phyloP scores from a whole-genome alignment of 1,140 invertebrate genomes.

The Drosophila obscura region DNA sequence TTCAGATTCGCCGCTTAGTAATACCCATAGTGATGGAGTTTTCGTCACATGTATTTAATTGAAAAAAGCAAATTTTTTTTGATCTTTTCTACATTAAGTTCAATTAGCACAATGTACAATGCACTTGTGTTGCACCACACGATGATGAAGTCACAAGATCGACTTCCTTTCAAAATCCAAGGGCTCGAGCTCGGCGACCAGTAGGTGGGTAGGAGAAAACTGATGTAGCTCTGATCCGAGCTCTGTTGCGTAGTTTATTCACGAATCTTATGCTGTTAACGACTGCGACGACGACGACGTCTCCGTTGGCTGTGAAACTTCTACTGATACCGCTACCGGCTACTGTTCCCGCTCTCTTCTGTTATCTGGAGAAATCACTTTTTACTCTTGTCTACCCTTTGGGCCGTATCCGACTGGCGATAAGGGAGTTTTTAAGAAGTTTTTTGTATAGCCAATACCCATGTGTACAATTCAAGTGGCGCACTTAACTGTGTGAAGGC shows the following conservation, averaged over 20 bases:
- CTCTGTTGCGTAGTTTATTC: constrained; percentile 22
- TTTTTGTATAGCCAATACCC: constrained; percentile 1
- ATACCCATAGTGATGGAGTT: constrained; percentile 24
- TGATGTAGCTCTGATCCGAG: constrained; percentile 32
- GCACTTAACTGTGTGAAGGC: constrained; percentile 74
- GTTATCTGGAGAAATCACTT: constrained; percentile 50
- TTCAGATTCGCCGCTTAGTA: neutral
- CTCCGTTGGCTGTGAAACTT: constrained; percentile 37
- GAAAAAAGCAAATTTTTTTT: constrained; percentile 64
- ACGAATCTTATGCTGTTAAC: constrained; percentile 26
- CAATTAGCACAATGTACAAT: constrained; percentile 55
- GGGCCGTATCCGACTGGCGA: constrained; percentile 49
- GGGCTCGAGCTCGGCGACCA: constrained; percentile 9
- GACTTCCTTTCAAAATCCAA: constrained; percentile 60
- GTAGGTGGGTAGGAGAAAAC: constrained; percentile 18
- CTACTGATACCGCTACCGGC: constrained; percentile 31
- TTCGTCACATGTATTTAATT: constrained; percentile 19
- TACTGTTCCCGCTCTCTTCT: constrained; percentile 14
- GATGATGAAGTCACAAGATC: constrained; percentile 59
- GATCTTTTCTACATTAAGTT: constrained; percentile 73
- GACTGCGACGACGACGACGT: constrained; percentile 13
- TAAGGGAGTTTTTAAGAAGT: constrained; percentile 33
- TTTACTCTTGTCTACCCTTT: constrained; percentile 39
- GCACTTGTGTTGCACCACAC: constrained; percentile 59
- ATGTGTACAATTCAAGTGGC: constrained; percentile 59